These are phyloP conservation scores for Pomphorhynchus laevis DNA, from an alignment of 1,140 invertebrate species.

Conservation along the genomic window DNA sequence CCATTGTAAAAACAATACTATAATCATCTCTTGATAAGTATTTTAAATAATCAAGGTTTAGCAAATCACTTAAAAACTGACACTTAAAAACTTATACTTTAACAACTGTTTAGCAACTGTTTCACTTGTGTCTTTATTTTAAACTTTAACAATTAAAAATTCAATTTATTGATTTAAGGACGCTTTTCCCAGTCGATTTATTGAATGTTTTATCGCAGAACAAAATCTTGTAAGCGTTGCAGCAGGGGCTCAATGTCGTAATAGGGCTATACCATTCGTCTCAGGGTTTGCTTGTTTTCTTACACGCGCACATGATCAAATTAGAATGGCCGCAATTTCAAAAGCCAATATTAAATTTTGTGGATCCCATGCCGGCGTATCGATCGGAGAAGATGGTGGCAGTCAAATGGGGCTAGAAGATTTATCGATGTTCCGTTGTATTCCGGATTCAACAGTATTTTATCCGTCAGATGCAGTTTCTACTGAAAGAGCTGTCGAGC, in stretches of 20 bases:
- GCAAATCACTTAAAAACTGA: too few species aligned
- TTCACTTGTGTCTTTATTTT: not conserved
- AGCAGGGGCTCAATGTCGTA: slow-evolving; percentile 46
- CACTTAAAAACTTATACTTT: too few species aligned
- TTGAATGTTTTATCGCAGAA: slow-evolving; percentile 94
- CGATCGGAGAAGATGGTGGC: slow-evolving; percentile 72
- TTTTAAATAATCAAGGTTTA: too few species aligned
- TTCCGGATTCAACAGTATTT: slow-evolving; percentile 65
- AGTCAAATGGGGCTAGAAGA: slow-evolving; percentile 98
- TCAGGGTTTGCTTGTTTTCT: slow-evolving; percentile 94
- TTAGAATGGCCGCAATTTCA: slow-evolving; percentile 91
- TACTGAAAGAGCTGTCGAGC: slow-evolving; percentile 53
- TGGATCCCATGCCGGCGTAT: slow-evolving; percentile 67
- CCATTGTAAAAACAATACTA: too few species aligned
- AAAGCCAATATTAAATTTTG: slow-evolving; percentile 83
- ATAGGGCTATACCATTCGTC: slow-evolving; percentile 50
- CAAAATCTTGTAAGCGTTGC: slow-evolving; percentile 84
- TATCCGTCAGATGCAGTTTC: slow-evolving; percentile 84
- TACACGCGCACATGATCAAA: slow-evolving; percentile 62
- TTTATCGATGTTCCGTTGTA: slow-evolving; percentile 57
- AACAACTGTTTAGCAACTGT: too few species aligned
- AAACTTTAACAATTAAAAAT: not conserved
- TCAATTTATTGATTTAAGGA: slow-evolving; percentile 13
- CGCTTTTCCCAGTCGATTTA: slow-evolving; percentile 32
- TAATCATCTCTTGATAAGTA: too few species aligned